phyloP scores from a whole-genome alignment of 92 coral and sea anemone genomes.

The Zoanthus solanderi region DNA sequence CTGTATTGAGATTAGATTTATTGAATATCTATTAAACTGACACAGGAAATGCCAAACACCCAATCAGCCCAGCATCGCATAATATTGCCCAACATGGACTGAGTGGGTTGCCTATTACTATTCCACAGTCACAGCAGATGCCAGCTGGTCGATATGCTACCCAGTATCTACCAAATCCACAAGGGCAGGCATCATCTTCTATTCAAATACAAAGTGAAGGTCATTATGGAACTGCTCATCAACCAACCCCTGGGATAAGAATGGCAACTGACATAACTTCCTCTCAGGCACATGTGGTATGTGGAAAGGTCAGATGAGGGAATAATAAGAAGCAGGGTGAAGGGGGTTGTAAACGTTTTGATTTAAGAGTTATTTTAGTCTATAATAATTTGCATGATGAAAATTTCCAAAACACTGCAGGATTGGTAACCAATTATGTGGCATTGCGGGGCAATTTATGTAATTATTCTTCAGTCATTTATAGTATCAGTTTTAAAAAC shows the following conservation, averaged over 20 bases:
- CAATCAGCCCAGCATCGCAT: conserved; percentile 33
- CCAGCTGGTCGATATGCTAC: conserved; percentile 47
- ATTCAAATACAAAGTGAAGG: conserved; percentile 8
- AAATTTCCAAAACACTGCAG: too few species aligned
- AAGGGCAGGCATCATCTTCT: conserved; percentile 8
- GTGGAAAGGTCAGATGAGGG: not conserved
- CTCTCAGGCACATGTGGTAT: conserved; percentile 14
- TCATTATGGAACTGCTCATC: conserved; percentile 16
- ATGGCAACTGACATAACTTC: not conserved
- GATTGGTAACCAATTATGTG: too few species aligned
- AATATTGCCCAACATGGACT: conserved; percentile 5
- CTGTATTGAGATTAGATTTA: too few species aligned
- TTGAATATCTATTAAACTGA: too few species aligned
- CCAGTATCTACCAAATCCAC: not conserved
- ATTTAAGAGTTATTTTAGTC: too few species aligned
- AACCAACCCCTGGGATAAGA: not conserved
- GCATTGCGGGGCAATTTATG: too few species aligned
- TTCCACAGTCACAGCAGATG: conserved; percentile 60
- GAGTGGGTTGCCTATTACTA: conserved; percentile 13
- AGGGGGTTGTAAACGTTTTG: too few species aligned
- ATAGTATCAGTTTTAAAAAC: too few species aligned
- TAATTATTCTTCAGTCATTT: too few species aligned
- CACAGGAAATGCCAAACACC: conserved; percentile 6
- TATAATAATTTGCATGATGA: too few species aligned
- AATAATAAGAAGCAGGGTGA: not conserved